Percentiles rank a stretch among this genome's conserved stretches.
These are phyloP conservation scores for Carcina quercana DNA, from an alignment of 2,888 invertebrate genomes.

Conservation along the genomic window DNA sequence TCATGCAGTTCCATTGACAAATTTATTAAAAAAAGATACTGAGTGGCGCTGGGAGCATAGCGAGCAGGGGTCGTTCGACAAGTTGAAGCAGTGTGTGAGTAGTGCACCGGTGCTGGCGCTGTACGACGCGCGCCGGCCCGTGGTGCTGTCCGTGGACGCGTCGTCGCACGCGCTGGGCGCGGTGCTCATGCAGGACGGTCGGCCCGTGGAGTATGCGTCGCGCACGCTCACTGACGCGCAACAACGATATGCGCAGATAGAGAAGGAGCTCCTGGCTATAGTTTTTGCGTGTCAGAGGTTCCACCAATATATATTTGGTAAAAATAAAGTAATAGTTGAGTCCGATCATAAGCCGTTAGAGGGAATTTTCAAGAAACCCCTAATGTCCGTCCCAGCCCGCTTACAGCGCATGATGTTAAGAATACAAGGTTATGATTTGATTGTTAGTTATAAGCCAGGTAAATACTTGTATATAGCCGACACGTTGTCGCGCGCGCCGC, in stretches of 20 bases:
- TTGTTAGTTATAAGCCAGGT: slow-evolving; percentile 9
- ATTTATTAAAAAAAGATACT: slow-evolving; percentile 10
- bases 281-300: slow-evolving; percentile 15
- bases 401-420: slow-evolving; percentile 13
- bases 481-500: slow-evolving; percentile 12
- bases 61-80: slow-evolving; percentile 1
- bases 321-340: slow-evolving; percentile 12
- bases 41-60: slow-evolving; percentile 12
- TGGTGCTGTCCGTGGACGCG: neutral
- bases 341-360: slow-evolving; percentile 12
- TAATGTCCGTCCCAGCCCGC: slow-evolving; percentile 2
- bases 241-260: slow-evolving; percentile 5
- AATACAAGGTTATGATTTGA: slow-evolving; percentile 10
- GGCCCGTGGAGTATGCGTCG: slow-evolving; percentile 6
- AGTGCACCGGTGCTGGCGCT: neutral
- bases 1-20: neutral
- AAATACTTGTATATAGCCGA: slow-evolving; percentile 13
- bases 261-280: slow-evolving; percentile 8
- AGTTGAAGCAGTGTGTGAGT: neutral
- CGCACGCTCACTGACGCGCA: slow-evolving; percentile 4
- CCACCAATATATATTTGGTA: slow-evolving; percentile 11
- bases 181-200: slow-evolving; percentile 1
- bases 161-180: slow-evolving; percentile 4
- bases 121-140: neutral
- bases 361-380: slow-evolving; percentile 12